phyloP scores from a whole-genome alignment of 2,113 vertebrate species.

The Hydrolagus affinis region DNA sequence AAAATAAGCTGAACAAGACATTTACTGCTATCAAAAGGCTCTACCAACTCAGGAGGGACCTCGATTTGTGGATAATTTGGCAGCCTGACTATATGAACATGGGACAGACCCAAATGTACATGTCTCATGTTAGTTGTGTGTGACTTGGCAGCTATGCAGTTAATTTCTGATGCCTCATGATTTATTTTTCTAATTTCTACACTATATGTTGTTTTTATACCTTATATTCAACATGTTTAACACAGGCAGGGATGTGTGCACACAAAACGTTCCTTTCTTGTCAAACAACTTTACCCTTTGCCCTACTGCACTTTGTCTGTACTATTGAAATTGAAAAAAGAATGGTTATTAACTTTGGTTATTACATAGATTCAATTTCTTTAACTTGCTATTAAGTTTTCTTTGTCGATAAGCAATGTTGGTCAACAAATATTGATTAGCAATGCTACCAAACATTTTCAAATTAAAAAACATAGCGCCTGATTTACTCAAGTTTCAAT shows the following conservation, averaged over 20 bases:
- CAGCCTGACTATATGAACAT: constrained; percentile 9
- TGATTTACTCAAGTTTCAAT: neutral
- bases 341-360: neutral
- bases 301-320: constrained; percentile 3
- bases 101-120: constrained; percentile 11
- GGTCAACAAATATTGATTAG: neutral
- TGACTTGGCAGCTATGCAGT: constrained; percentile 28
- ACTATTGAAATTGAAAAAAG: neutral
- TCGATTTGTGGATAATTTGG: constrained; percentile 28
- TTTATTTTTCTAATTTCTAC: constrained; percentile 25
- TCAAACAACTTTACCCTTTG: constrained; percentile 5
- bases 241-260: no score
- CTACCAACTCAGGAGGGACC: neutral
- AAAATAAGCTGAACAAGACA: constrained; percentile 23
- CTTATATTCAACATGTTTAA: constrained; percentile 13
- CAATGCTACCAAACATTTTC: neutral
- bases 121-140: constrained; percentile 19
- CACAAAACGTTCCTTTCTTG: constrained; percentile 15
- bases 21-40: constrained; percentile 9
- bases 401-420: neutral
- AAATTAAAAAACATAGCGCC: neutral
- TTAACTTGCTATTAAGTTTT: neutral
- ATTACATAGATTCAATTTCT: neutral
- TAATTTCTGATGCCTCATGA: constrained; percentile 24
- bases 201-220: constrained; percentile 22